Evolutionary conservation across 2,113 vertebrate genomes (phyloP).

Genomic region (Lanius ludovicianus): DNA sequence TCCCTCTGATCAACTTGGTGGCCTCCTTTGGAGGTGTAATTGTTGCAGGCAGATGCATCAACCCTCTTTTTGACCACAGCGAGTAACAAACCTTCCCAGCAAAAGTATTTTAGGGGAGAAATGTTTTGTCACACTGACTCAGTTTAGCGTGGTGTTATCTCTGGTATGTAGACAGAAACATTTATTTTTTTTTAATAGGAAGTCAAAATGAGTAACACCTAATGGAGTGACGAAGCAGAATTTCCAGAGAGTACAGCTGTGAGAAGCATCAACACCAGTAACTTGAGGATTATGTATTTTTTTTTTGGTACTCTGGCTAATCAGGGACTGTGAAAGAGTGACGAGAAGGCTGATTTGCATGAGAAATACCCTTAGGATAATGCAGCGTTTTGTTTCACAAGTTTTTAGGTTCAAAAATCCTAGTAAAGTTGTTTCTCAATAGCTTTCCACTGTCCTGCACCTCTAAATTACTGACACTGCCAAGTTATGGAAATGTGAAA

Average conservation of each 20-base stretch:
- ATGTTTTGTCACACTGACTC: neutral
- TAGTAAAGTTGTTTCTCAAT: neutral
- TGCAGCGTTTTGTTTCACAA: neutral
- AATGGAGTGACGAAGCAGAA: neutral
- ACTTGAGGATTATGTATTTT: neutral
- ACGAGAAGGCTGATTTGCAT: neutral
- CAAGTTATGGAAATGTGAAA: neutral
- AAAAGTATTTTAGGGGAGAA: neutral
- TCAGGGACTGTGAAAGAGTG: neutral
- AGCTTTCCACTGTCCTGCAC: neutral
- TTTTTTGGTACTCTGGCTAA: neutral
- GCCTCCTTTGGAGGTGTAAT: neutral
- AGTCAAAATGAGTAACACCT: neutral
- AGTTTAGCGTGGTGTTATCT: accelerated
- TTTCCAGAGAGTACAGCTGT: neutral
- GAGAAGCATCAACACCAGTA: neutral
- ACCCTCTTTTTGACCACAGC: accelerated
- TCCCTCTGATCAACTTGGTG: neutral
- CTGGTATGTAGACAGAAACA: neutral
- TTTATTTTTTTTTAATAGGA: neutral
- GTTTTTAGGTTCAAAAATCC: neutral
- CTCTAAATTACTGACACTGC: neutral
- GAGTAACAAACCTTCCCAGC: neutral
- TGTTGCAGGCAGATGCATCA: neutral
- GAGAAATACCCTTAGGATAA: conserved; percentile 9